These are phyloP conservation scores for Pammene fasciana DNA, from an alignment of 2,888 invertebrate species.

Conservation along the genomic window DNA sequence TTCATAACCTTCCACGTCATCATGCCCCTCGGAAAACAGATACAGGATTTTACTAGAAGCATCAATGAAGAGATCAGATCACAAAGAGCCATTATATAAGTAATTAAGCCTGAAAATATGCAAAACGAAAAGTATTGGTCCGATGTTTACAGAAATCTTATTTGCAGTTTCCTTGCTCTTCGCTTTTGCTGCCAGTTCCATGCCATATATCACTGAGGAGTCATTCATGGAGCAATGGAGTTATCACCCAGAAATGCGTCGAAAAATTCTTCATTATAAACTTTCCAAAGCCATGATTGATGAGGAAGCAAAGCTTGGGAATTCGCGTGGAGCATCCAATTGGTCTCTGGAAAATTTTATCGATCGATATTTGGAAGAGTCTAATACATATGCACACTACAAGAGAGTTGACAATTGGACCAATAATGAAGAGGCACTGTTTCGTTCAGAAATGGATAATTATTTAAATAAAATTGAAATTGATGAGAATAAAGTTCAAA, in stretches of 20 bases:
- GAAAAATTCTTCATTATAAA: not conserved
- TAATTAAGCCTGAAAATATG: too few relatives aligned
- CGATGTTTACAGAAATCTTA: slow-evolving; percentile 3
- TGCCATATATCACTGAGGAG: not conserved
- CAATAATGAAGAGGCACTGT: not conserved
- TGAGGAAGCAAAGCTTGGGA: not conserved
- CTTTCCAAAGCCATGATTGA: not conserved
- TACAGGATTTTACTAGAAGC: too few relatives aligned
- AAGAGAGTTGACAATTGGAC: not conserved
- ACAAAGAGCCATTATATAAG: too few relatives aligned
- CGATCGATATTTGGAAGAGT: not conserved
- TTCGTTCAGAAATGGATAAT: not conserved
- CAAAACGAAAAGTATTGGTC: not conserved
- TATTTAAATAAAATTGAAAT: not conserved
- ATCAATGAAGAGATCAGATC: too few relatives aligned
- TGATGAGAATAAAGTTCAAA: not conserved
- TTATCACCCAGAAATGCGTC: not conserved
- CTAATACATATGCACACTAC: not conserved
- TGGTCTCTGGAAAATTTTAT: slow-evolving; percentile 5
- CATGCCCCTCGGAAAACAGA: too few relatives aligned
- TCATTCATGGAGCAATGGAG: not conserved
- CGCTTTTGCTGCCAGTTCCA: not conserved
- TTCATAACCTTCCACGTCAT: too few relatives aligned
- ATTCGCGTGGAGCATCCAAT: not conserved
- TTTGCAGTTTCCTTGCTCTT: slow-evolving; percentile 12